Conservation (phyloP, 2,888 invertebrate species). For the Rhingia rostrata region DNA sequence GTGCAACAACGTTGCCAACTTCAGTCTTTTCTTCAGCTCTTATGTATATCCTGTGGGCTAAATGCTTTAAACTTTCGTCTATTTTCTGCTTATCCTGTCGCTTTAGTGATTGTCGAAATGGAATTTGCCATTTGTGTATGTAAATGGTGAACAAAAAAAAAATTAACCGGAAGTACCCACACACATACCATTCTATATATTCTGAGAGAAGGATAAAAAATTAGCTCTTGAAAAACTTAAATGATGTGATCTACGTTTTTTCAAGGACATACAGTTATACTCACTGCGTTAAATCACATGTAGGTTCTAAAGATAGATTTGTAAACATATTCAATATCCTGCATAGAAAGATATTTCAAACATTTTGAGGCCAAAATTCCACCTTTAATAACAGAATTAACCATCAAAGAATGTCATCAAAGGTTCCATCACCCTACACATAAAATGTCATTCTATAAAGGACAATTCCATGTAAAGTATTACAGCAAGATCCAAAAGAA, state of each 20-base stretch:
- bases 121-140: constrained; percentile 51
- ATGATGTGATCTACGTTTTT: constrained; percentile 39
- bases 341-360: background rate
- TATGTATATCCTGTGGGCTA: constrained; percentile 54
- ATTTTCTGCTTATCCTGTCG: constrained; percentile 63
- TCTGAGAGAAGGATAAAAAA: constrained; percentile 17
- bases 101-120: constrained; percentile 64
- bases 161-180: background rate
- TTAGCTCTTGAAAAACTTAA: constrained; percentile 35
- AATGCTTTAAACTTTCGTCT: constrained; percentile 55
- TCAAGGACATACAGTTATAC: background rate
- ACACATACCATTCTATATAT: background rate
- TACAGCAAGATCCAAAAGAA: constrained; percentile 8
- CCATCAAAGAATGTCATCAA: background rate
- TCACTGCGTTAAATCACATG: background rate
- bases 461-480: constrained; percentile 14
- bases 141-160: constrained; percentile 42
- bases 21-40: background rate
- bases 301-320: background rate
- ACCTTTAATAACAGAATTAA: background rate
- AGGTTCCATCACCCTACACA: background rate
- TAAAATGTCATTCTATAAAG: background rate
- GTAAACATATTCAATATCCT: background rate
- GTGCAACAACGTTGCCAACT: constrained; percentile 59
- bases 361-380: background rate